Conservation (phyloP, 2,113 vertebrate species). For the Cyrtonyx montezumae region DNA sequence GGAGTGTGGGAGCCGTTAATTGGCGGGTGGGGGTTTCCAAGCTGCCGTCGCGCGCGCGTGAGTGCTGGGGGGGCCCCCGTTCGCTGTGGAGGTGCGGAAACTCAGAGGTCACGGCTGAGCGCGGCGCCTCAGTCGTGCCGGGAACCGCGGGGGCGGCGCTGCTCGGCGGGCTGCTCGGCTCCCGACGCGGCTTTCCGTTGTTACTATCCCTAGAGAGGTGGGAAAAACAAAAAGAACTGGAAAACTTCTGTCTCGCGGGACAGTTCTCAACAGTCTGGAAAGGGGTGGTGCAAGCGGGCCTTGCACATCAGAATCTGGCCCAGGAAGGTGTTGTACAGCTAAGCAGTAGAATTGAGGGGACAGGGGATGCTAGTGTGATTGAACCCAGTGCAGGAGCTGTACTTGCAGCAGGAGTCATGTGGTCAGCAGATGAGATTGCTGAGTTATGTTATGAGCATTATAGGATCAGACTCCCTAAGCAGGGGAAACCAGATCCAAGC, state of each 20-base stretch:
- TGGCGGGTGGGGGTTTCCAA: background rate
- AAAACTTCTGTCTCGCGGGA: accelerated
- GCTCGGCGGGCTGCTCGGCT: accelerated
- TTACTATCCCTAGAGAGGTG: background rate
- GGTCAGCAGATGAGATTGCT: slow-evolving; percentile 85
- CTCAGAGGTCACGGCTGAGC: too few relatives aligned
- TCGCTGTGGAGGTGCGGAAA: background rate
- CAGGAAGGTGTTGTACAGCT: background rate
- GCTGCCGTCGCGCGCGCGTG: too few relatives aligned
- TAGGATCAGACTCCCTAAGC: slow-evolving; percentile 79
- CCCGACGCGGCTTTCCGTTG: accelerated
- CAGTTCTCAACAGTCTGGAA: background rate
- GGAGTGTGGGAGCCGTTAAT: too few relatives aligned
- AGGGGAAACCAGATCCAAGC: slow-evolving; percentile 86
- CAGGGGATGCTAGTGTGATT: background rate
- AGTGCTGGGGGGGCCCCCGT: too few relatives aligned
- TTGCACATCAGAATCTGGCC: accelerated
- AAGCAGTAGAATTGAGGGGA: accelerated
- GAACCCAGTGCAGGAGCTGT: background rate
- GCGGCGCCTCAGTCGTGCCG: background rate
- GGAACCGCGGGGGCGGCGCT: accelerated
- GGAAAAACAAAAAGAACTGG: too few relatives aligned
- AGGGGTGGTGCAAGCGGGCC: accelerated
- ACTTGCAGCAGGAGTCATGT: slow-evolving; percentile 57
- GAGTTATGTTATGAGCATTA: slow-evolving; percentile 85